Conservation (phyloP, 2,888 invertebrate genomes). For the Stenurella melanura region DNA sequence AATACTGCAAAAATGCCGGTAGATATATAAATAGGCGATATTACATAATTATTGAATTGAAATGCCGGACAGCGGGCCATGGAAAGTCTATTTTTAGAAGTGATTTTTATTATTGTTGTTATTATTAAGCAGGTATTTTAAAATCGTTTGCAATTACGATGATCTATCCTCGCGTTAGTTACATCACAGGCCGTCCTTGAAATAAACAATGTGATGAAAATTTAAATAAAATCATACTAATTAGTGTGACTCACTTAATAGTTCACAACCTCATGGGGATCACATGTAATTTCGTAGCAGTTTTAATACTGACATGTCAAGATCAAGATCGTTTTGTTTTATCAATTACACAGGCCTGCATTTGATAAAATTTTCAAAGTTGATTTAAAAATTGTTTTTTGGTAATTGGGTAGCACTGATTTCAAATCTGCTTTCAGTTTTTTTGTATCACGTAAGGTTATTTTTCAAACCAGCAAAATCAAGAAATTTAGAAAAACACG, state of each 20-base stretch:
- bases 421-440: too few relatives aligned
- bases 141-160: slow-evolving; percentile 34
- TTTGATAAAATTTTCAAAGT: too few relatives aligned
- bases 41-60: slow-evolving; percentile 27
- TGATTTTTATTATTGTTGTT: slow-evolving; percentile 51
- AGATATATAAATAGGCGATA: slow-evolving; percentile 24
- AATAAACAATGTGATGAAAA: slow-evolving; percentile 46
- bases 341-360: too few relatives aligned
- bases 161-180: slow-evolving; percentile 41
- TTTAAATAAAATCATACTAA: slow-evolving; percentile 47
- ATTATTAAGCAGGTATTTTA: slow-evolving; percentile 31
- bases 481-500: too few relatives aligned
- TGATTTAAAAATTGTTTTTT: too few relatives aligned
- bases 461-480: too few relatives aligned
- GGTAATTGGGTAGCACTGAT: too few relatives aligned
- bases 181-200: slow-evolving; percentile 52
- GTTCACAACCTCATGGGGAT: slow-evolving; percentile 45
- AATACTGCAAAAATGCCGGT: neutral
- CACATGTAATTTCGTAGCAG: too few relatives aligned
- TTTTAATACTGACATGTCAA: too few relatives aligned
- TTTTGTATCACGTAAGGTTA: too few relatives aligned
- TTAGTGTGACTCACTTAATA: slow-evolving; percentile 48
- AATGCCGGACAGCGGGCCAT: slow-evolving; percentile 16
- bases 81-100: slow-evolving; percentile 52
- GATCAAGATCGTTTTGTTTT: too few relatives aligned